These are phyloP conservation scores for Hypsibius dujardini DNA, from an alignment of 1,140 invertebrate genomes.

Conservation along the genomic window DNA sequence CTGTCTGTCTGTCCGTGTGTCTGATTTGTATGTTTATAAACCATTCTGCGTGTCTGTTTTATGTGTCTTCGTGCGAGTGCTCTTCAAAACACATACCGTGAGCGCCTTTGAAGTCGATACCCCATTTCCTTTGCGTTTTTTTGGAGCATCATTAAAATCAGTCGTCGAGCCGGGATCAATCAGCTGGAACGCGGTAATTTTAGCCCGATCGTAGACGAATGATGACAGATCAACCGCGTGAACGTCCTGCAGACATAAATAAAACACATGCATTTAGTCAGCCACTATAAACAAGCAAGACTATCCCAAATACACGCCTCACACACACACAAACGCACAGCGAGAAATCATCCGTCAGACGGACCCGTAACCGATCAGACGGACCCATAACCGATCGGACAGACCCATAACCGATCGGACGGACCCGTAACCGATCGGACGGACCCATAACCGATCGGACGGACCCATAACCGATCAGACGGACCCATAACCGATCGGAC, in stretches of 20 bases:
- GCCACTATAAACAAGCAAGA: not conserved
- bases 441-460: too few relatives aligned
- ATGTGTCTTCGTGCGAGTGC: too few relatives aligned
- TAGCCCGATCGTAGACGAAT: slow-evolving; percentile 78
- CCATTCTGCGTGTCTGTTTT: too few relatives aligned
- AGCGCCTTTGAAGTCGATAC: not conserved
- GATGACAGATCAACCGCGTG: slow-evolving; percentile 75
- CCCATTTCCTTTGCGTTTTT: not conserved
- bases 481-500: too few relatives aligned
- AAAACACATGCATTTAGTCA: too few relatives aligned
- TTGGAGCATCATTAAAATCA: not conserved
- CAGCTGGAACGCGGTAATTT: slow-evolving; percentile 70
- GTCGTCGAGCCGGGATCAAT: slow-evolving; percentile 38
- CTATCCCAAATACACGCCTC: not conserved
- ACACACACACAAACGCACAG: not conserved
- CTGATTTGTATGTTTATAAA: too few relatives aligned
- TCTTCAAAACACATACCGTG: too few relatives aligned
- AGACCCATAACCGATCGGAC: too few relatives aligned
- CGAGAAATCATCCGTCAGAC: slow-evolving; percentile 24
- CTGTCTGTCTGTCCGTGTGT: too few relatives aligned
- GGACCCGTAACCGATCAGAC: slow-evolving; percentile 26
- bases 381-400: too few relatives aligned
- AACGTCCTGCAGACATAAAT: slow-evolving; percentile 46
- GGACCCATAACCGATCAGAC: too few relatives aligned
- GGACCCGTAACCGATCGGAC: too few relatives aligned